Conservation (phyloP, 2,888 invertebrate species). For the Arrhopalites spinosus region DNA sequence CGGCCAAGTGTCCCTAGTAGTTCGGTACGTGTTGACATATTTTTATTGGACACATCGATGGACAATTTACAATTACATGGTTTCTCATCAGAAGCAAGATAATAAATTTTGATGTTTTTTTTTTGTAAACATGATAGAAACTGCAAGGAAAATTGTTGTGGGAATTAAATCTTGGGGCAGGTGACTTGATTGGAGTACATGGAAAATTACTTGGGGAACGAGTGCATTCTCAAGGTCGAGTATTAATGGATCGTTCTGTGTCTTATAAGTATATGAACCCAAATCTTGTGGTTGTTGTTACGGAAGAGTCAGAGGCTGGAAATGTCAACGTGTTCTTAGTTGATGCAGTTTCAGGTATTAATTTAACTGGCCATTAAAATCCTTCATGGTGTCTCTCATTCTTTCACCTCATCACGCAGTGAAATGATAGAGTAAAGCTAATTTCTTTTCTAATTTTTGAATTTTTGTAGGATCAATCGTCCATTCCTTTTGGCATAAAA, state of each 20-base stretch:
- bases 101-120: neutral
- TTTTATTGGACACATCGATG: too few relatives aligned
- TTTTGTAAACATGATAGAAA: constrained; percentile 9
- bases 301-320: constrained; percentile 70
- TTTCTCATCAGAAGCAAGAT: too few relatives aligned
- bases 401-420: neutral
- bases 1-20: constrained; percentile 20
- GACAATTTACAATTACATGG: too few relatives aligned
- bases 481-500: constrained; percentile 81
- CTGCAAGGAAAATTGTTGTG: constrained; percentile 66
- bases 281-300: constrained; percentile 86
- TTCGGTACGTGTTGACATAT: constrained; percentile 11
- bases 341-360: constrained; percentile 84
- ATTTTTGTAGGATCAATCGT: constrained; percentile 60
- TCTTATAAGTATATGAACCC: constrained; percentile 99
- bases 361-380: neutral
- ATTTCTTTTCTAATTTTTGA: neutral
- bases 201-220: constrained; percentile 72
- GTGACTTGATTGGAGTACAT: constrained; percentile 69
- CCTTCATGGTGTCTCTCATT: neutral
- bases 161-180: constrained; percentile 71
- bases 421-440: too few relatives aligned
- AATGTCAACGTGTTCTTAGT: constrained; percentile 82
- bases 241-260: constrained; percentile 92
- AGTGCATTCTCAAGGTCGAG: constrained; percentile 93